Conservation (phyloP, 1,140 invertebrate genomes). For the Drosophila ironensis region DNA sequence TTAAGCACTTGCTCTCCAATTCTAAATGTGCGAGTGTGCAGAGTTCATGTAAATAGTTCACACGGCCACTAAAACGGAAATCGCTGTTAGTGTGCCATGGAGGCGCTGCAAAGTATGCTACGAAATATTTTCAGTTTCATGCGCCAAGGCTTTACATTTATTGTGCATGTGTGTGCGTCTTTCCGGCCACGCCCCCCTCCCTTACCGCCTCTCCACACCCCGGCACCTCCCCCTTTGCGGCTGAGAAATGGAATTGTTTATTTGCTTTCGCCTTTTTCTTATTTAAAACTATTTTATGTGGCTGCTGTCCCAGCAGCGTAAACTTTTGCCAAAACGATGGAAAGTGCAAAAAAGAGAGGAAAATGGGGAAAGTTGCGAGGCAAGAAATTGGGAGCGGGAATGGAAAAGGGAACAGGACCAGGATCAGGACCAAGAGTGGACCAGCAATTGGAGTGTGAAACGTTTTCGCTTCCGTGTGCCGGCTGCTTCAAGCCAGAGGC, state of each 20-base stretch:
- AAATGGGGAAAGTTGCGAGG: neutral
- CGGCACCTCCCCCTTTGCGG: slow-evolving; percentile 7
- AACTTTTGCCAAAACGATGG: slow-evolving; percentile 66
- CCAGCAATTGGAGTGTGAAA: slow-evolving; percentile 76
- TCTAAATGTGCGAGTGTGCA: slow-evolving; percentile 5
- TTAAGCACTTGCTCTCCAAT: neutral
- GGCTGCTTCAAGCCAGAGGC: slow-evolving; percentile 3
- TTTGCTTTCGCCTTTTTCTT: slow-evolving; percentile 76
- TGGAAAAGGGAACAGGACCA: slow-evolving; percentile 6
- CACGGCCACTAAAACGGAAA: slow-evolving; percentile 73
- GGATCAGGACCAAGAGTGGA: neutral
- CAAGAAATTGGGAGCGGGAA: neutral
- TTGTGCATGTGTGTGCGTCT: slow-evolving; percentile 31
- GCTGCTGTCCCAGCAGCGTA: slow-evolving; percentile 69
- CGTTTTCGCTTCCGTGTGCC: slow-evolving; percentile 76
- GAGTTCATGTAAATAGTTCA: slow-evolving; percentile 65
- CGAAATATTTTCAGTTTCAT: slow-evolving; percentile 77
- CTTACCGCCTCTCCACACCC: neutral
- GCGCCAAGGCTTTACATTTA: slow-evolving; percentile 65
- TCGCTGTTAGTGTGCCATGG: slow-evolving; percentile 68
- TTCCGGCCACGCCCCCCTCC: slow-evolving; percentile 1
- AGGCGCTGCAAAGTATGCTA: slow-evolving; percentile 70
- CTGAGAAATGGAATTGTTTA: slow-evolving; percentile 78
- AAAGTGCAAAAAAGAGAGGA: slow-evolving; percentile 28
- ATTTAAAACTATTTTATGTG: slow-evolving; percentile 81